Conservation (phyloP, 92 coral and sea anemone species). For the Umimayanthus chanpuru region DNA sequence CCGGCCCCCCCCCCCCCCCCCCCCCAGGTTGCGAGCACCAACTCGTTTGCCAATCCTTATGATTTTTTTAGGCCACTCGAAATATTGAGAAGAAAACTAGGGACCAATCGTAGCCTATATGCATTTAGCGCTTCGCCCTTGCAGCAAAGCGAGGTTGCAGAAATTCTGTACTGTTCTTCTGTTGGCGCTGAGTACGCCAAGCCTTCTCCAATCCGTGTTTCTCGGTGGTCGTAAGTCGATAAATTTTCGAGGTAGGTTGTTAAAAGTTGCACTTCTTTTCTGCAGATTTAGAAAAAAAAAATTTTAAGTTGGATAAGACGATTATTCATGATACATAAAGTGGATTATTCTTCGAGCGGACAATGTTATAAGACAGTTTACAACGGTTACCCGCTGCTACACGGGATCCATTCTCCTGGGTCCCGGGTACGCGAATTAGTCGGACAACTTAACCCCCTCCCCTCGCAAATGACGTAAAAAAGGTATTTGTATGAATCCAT, state of each 20-base stretch:
- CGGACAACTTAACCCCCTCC: too few relatives aligned
- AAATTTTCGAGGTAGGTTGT: background rate
- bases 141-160: background rate
- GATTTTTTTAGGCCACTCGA: background rate
- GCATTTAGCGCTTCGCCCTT: background rate
- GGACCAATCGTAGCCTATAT: background rate
- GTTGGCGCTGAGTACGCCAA: background rate
- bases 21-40: too few relatives aligned
- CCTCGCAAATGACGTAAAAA: too few relatives aligned
- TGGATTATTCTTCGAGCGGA: background rate
- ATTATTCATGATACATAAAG: too few relatives aligned
- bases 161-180: background rate
- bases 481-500: too few relatives aligned
- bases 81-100: too few relatives aligned
- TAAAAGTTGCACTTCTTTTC: slow-evolving; percentile 27
- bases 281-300: slow-evolving; percentile 5
- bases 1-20: too few relatives aligned
- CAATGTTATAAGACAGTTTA: background rate
- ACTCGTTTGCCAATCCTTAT: background rate
- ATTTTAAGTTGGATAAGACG: background rate
- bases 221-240: background rate
- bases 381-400: too few relatives aligned
- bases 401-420: background rate
- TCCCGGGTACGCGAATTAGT: too few relatives aligned
- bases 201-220: background rate